Evolutionary conservation across 2,797 vertebrate species (phyloP), one percentile per base, ranked within the genome.

Genomic region (Cyprinella venusta): DNA sequence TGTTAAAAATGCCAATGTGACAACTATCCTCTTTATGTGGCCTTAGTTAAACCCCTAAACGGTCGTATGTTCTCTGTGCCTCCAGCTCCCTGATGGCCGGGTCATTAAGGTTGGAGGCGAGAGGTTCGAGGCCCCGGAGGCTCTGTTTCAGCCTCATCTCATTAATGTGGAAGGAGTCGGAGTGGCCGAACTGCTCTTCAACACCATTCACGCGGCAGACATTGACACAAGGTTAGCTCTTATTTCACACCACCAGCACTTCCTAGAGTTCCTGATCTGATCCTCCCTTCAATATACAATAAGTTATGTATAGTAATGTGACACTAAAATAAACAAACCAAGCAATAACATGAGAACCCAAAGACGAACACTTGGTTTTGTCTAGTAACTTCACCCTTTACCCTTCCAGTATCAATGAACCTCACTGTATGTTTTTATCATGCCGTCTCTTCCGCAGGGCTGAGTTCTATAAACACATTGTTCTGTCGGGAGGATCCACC

Each of bases 391-490:
- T 52, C 33, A 56, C 33, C 72, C 50, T 38, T 30, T 21, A 45
- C 24, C 12, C 40, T 26, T 81, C 5, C 33, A 65, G 59, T 30
- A 36, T 70, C n/a, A 61, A 13, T 52, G 6, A 63, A 26, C 6
- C 67, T 26, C 26, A 21, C 33, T 76, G 45, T 76, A 26, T 79
- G 76, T 9, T 65, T 24, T 45, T 5, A 67, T 59, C 26, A 48
- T 63, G 59, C 59, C 54, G 67, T 72, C 26, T 71, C 38, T 79
- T 6, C 26, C 50, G 69, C 93, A 99, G 98, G 92, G 89, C 98
- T 67, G 98, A 99, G 91, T 99, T 99, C 94, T 99, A 99, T 91
- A 99, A 99, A 91, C 98, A 99, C 93, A 99, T 99, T 45, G 97
- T 99, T 90, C 90, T 99, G 70, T 99, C 98, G 0, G 98, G 98